phyloP scores from a whole-genome alignment of 2,888 invertebrate species.

The Rhagophthalmus giganteus region DNA sequence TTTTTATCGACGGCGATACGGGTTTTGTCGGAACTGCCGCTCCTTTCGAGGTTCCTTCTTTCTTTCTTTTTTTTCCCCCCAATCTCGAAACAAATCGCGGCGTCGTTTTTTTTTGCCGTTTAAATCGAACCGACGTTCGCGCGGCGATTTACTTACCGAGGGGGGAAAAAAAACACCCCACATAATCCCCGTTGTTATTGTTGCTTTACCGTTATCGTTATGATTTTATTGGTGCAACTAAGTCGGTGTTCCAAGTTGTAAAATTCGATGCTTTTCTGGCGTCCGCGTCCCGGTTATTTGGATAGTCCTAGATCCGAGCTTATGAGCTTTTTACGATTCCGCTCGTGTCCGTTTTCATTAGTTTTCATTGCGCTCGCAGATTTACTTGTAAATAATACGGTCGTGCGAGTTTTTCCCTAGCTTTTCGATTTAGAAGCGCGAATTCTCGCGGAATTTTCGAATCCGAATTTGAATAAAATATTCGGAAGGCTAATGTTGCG shows the following conservation, averaged over 20 bases:
- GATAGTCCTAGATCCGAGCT: slow-evolving; percentile 19
- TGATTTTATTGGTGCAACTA: slow-evolving; percentile 39
- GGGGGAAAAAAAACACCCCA: too few relatives aligned
- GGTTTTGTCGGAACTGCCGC: too few relatives aligned
- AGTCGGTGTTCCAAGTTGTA: slow-evolving; percentile 35
- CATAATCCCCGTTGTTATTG: too few relatives aligned
- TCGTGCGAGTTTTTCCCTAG: slow-evolving; percentile 15
- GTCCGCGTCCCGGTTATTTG: slow-evolving; percentile 29
- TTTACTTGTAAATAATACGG: slow-evolving; percentile 27
- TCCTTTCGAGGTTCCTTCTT: slow-evolving; percentile 1
- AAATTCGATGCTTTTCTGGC: slow-evolving; percentile 34
- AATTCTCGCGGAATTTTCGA: too few relatives aligned
- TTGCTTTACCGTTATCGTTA: slow-evolving; percentile 33
- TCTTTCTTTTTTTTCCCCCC: background rate
- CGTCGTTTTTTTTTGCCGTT: too few relatives aligned
- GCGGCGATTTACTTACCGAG: too few relatives aligned
- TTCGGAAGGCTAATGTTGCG: too few relatives aligned
- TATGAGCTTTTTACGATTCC: slow-evolving; percentile 27
- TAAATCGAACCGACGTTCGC: too few relatives aligned
- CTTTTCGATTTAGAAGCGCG: slow-evolving; percentile 2
- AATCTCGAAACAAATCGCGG: too few relatives aligned
- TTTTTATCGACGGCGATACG: slow-evolving; percentile 19
- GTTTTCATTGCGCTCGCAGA: slow-evolving; percentile 27
- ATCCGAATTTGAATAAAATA: too few relatives aligned
- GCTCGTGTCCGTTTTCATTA: slow-evolving; percentile 29